Conservation (phyloP, 2,888 invertebrate species). For the Dermolepida albohirtum region DNA sequence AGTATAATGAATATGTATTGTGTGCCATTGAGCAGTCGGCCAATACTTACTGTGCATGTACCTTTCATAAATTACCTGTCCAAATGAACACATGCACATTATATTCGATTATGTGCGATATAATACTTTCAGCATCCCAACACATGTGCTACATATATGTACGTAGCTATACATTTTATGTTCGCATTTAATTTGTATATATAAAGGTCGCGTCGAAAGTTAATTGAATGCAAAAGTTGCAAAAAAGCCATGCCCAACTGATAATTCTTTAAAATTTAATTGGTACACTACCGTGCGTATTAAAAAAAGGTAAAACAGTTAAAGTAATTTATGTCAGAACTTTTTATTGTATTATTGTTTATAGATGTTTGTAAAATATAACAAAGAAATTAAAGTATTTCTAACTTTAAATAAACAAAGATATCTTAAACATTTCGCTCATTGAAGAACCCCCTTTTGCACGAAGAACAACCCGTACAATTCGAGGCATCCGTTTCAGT, state of each 20-base stretch:
- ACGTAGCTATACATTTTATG: slow-evolving; percentile 1
- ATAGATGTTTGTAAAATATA: too few relatives aligned
- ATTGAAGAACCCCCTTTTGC: too few relatives aligned
- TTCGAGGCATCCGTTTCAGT: too few relatives aligned
- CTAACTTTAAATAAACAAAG: too few relatives aligned
- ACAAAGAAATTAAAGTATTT: too few relatives aligned
- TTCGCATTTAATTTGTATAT: neutral
- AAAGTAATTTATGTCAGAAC: too few relatives aligned
- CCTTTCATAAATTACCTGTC: slow-evolving; percentile 27
- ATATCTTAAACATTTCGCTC: too few relatives aligned
- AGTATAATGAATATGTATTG: slow-evolving; percentile 29
- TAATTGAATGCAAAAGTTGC: slow-evolving; percentile 12
- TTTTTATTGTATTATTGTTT: too few relatives aligned
- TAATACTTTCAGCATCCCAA: slow-evolving; percentile 14
- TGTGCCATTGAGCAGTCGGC: slow-evolving; percentile 11
- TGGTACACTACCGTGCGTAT: too few relatives aligned
- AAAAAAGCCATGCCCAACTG: slow-evolving; percentile 1
- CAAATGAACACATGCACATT: slow-evolving; percentile 2
- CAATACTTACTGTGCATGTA: slow-evolving; percentile 6
- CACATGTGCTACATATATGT: slow-evolving; percentile 2
- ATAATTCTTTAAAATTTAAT: neutral
- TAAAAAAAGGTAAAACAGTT: too few relatives aligned
- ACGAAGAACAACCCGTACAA: too few relatives aligned
- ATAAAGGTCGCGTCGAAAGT: slow-evolving; percentile 1
- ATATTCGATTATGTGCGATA: slow-evolving; percentile 10